Evolutionary conservation across 2,888 invertebrate genomes (phyloP).

Genomic region (Drosophila histrio): DNA sequence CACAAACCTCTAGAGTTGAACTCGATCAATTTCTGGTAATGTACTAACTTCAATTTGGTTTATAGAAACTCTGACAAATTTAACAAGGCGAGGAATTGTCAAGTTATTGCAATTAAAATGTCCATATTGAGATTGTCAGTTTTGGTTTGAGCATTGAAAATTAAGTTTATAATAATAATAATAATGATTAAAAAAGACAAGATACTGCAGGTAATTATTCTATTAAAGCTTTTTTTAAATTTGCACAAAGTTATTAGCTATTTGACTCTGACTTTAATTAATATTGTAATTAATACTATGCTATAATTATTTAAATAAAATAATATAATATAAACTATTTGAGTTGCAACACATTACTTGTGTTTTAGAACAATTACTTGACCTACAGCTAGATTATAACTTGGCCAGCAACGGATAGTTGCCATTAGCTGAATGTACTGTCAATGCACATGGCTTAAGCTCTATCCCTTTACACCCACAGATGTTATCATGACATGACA

Average conservation of each 20-base stretch:
- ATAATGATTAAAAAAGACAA: background rate
- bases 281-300: too few species aligned
- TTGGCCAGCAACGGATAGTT: background rate
- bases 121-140: background rate
- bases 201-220: background rate
- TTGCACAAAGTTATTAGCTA: background rate
- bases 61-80: background rate
- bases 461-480: background rate
- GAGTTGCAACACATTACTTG: background rate
- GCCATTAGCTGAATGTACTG: background rate
- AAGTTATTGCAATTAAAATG: background rate
- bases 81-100: background rate
- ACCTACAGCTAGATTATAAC: background rate
- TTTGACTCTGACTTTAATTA: too few species aligned
- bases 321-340: too few species aligned
- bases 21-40: background rate
- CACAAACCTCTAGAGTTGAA: constrained; percentile 1
- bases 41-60: background rate
- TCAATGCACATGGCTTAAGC: background rate
- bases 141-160: background rate
- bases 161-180: background rate
- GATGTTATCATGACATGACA: constrained; percentile 9
- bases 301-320: too few species aligned
- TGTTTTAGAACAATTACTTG: background rate
- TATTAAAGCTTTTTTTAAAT: background rate